Evolutionary conservation across 2,888 invertebrate species (phyloP), one percentile per base, ranked within the genome.

Genomic region (Napeogenes inachia): DNA sequence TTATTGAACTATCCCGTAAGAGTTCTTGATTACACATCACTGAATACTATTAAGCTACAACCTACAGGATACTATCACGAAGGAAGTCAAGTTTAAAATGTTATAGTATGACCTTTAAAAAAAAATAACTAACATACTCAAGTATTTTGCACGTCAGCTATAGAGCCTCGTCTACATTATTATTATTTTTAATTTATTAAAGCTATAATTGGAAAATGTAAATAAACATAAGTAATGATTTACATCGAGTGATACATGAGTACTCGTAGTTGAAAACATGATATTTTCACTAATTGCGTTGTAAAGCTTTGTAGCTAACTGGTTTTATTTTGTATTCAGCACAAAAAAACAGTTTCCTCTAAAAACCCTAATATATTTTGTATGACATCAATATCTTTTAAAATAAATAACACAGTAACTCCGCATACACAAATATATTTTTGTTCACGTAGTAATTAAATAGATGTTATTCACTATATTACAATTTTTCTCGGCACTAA

Each of bases 21-120:
- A 87, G 73, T 54, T 81, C 75, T 66, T 73, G 77, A 56, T 88
- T 87, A 73, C 83, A 75, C 85, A 85, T 85, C 70, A 74, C 62
- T 66, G 54, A 50, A 50, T 30, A 30, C 50, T 8, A 50, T 2
- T 10, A 8, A 38, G 5, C 56, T 38, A 38, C 59, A 59, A 21
- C 21, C 61, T 57, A 38, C 30, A 56, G 54, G 54, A 46, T 59
- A 64, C 65, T 59, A 65, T 50, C 63, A 50, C 63, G 54, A 62
- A 67, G 69, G 70, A 72, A 66, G 70, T 60, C 64, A 56, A 53
- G 56, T 56, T 42, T 59, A 57, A 30, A 67, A 57, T 65, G 68
- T 60, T 66, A 67, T 62, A 64, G 61, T 68, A 63, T 66, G 62
- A 54, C 61, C 56, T 47, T 47, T 64, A 71, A 64, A 68, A 62